phyloP scores from a whole-genome alignment of 2,113 vertebrate species.

The Accipiter cooperii region DNA sequence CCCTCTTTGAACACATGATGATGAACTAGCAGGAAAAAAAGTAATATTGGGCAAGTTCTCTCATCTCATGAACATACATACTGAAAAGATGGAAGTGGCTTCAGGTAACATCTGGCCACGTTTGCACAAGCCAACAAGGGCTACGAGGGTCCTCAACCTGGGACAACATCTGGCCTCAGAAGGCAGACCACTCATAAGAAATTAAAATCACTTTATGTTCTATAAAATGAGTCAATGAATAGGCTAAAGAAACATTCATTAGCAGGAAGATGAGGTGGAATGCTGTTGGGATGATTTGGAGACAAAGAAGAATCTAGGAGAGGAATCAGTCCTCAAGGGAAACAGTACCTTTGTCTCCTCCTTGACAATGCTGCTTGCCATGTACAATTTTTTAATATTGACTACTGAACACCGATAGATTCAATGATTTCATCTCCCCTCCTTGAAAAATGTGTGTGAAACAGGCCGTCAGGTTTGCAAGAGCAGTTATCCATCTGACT shows the following conservation, averaged over 20 bases:
- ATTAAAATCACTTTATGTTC: background rate
- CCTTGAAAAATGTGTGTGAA: background rate
- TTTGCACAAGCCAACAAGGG: background rate
- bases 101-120: background rate
- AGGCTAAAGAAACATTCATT: too few species aligned
- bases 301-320: background rate
- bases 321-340: background rate
- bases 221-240: background rate
- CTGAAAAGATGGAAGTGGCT: background rate
- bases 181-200: background rate
- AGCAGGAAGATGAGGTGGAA: background rate
- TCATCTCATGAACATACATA: background rate
- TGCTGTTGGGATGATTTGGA: background rate
- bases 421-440: background rate
- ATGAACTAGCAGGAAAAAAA: background rate
- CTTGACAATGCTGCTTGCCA: background rate
- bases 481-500: background rate
- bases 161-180: background rate
- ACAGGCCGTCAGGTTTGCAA: background rate
- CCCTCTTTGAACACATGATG: background rate
- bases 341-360: background rate
- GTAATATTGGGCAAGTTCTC: background rate
- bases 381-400: background rate
- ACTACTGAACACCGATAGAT: background rate
- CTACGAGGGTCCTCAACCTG: background rate